A percentile compares a stretch with the other conserved stretches of the same genome.
These are phyloP conservation scores for Sarcophaga caerulescens DNA, from an alignment of 2,888 invertebrate genomes.

Conservation along the genomic window DNA sequence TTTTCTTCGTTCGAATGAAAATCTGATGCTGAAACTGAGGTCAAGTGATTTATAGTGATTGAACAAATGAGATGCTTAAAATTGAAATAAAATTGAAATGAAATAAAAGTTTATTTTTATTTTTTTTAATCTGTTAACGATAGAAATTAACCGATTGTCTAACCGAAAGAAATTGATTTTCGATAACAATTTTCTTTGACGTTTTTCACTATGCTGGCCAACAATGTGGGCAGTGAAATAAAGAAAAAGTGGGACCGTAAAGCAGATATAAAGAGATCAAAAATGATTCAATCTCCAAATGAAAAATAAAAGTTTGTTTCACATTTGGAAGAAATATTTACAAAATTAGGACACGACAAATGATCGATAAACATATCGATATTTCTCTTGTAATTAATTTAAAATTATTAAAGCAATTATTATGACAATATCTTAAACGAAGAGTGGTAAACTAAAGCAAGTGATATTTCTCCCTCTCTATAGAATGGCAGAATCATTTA, in stretches of 20 bases:
- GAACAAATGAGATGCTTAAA: conserved; percentile 64
- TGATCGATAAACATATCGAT: no score
- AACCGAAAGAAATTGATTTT: conserved; percentile 53
- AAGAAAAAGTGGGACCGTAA: neutral
- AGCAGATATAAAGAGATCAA: neutral
- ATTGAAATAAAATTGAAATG: conserved; percentile 9
- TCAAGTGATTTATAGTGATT: conserved; percentile 62
- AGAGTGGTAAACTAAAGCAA: neutral
- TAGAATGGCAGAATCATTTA: no score
- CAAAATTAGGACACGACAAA: no score
- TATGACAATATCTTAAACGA: neutral
- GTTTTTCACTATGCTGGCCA: neutral
- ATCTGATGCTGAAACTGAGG: neutral
- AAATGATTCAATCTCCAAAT: neutral
- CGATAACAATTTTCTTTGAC: neutral
- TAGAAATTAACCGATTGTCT: conserved; percentile 31
- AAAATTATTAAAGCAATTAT: no score
- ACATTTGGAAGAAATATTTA: no score
- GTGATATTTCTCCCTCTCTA: no score
- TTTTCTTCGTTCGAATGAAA: neutral
- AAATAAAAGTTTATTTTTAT: conserved; percentile 40
- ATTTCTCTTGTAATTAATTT: no score
- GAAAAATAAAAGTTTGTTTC: no score
- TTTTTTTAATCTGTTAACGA: conserved; percentile 57
- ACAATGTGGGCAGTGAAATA: conserved; percentile 28